A percentile compares a stretch with the other conserved stretches of the same genome.
Conservation (phyloP, 2,113 vertebrate species). For the Charadrius vociferus region DNA sequence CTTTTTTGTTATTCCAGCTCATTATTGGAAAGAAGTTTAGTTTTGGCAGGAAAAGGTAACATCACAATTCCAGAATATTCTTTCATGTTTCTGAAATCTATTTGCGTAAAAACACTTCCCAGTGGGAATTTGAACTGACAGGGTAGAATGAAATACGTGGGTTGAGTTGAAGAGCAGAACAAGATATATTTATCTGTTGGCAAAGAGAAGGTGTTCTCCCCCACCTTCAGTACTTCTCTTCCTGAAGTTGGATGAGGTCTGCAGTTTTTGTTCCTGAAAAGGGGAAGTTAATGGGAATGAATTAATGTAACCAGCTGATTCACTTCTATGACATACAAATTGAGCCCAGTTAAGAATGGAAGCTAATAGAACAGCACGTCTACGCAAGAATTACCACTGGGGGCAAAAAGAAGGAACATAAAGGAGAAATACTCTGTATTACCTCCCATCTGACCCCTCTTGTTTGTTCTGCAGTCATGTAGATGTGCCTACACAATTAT, state of each 20-base stretch:
- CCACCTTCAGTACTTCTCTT: too few relatives aligned
- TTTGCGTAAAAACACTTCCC: background rate
- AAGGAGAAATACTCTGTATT: background rate
- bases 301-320: background rate
- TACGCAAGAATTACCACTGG: background rate
- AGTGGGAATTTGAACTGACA: background rate
- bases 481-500: background rate
- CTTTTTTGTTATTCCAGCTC: background rate
- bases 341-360: background rate
- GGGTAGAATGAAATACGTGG: background rate
- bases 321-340: rapidly evolving
- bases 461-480: background rate
- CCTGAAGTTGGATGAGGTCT: background rate
- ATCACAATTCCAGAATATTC: background rate
- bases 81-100: background rate
- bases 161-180: background rate
- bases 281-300: background rate
- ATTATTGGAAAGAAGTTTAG: background rate
- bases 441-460: background rate
- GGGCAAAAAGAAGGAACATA: background rate
- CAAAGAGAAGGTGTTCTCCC: background rate
- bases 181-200: background rate
- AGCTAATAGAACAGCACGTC: background rate
- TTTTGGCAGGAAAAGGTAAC: background rate
- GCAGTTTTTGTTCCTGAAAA: background rate